A percentile compares a stretch with the other conserved stretches of the same genome.
phyloP scores from a whole-genome alignment of 2,888 invertebrate genomes.

The Dasysyrphus albostriatus region DNA sequence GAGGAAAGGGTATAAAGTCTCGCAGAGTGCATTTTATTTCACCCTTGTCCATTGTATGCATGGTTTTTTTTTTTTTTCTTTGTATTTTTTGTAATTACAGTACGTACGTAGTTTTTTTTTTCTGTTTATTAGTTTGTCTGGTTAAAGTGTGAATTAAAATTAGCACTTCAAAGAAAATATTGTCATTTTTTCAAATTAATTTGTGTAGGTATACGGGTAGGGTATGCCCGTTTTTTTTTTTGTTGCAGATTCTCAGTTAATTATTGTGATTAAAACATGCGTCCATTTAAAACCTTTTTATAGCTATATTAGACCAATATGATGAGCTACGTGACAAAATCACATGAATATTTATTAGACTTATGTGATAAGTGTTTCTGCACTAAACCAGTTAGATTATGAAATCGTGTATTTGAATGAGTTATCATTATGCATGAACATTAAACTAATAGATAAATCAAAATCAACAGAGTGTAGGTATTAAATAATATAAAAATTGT shows the following conservation, averaged over 20 bases:
- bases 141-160: conserved; percentile 63
- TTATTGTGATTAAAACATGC: conserved; percentile 45
- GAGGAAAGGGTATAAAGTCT: conserved; percentile 18
- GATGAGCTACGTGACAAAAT: conserved; percentile 24
- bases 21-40: conserved; percentile 57
- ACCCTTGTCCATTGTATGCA: conserved; percentile 43
- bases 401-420: neutral
- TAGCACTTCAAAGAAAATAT: conserved; percentile 58
- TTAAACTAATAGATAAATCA: neutral
- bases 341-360: conserved; percentile 18
- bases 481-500: too few species aligned
- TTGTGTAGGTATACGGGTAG: conserved; percentile 10
- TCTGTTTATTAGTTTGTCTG: neutral
- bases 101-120: conserved; percentile 19
- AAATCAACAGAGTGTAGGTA: neutral
- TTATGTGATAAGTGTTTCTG: conserved; percentile 21
- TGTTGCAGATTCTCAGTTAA: conserved; percentile 37
- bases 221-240: conserved; percentile 37
- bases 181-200: conserved; percentile 53
- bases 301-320: conserved; percentile 4
- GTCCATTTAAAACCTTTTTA: conserved; percentile 2
- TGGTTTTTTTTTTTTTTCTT: conserved; percentile 13
- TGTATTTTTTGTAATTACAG: conserved; percentile 12
- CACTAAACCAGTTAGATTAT: conserved; percentile 10
- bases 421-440: neutral